Percentiles rank a stretch among this genome's conserved stretches.
Conservation (phyloP, 1,140 invertebrate species). For the Metaphire vulgaris region DNA sequence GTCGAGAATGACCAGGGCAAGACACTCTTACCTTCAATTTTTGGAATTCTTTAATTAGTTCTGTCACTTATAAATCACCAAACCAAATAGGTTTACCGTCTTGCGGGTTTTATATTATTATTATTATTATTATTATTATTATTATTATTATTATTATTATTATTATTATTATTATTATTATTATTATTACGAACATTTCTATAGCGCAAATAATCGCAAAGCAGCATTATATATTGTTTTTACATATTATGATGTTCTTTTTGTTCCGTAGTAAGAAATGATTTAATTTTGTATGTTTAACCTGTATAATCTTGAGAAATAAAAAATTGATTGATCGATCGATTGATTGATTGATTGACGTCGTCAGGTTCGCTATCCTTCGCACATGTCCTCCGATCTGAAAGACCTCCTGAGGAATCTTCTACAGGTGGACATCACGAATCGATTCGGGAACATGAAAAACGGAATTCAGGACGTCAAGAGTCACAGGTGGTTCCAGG, state of each 20-base stretch:
- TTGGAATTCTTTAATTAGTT: too few relatives aligned
- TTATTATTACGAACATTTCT: not conserved
- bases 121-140: not conserved
- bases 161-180: not conserved
- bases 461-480: conserved; percentile 99
- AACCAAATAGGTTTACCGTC: too few relatives aligned
- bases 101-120: not conserved
- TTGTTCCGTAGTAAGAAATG: too few relatives aligned
- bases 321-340: too few relatives aligned
- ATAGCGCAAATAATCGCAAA: not conserved
- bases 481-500: conserved; percentile 96
- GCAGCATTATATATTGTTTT: not conserved
- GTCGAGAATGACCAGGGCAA: too few relatives aligned
- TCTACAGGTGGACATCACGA: conserved; percentile 95
- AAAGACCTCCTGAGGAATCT: conserved; percentile 95
- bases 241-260: not conserved
- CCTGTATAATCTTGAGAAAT: too few relatives aligned
- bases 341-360: too few relatives aligned
- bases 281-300: too few relatives aligned
- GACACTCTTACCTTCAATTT: too few relatives aligned
- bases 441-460: conserved; percentile 96
- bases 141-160: not conserved
- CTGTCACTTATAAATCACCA: too few relatives aligned
- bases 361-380: conserved; percentile 63
- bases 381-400: conserved; percentile 67